Conservation (phyloP, 2,888 invertebrate species). For the Teleogryllus oceanicus region DNA sequence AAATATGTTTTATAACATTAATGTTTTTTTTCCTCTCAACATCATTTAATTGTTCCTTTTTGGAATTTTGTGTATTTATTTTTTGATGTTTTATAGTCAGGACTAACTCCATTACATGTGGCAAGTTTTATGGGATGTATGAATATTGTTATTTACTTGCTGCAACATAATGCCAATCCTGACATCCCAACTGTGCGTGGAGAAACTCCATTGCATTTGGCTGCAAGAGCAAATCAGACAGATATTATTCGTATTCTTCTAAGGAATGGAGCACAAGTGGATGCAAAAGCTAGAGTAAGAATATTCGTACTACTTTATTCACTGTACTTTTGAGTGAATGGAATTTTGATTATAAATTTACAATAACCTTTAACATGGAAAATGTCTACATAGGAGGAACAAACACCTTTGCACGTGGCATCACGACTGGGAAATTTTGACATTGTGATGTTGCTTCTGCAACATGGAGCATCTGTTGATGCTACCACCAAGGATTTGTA, state of each 20-base stretch:
- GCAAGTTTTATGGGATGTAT: constrained; percentile 99
- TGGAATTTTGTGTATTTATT: neutral
- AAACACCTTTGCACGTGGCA: constrained; percentile 95
- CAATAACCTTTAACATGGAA: neutral
- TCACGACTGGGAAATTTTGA: constrained; percentile 93
- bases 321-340: neutral
- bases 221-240: constrained; percentile 95
- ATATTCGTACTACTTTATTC: constrained; percentile 27
- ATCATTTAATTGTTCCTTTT: neutral
- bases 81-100: constrained; percentile 56
- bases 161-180: constrained; percentile 89
- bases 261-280: constrained; percentile 85
- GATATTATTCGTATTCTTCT: constrained; percentile 94
- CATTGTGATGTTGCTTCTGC: constrained; percentile 87
- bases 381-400: constrained; percentile 68
- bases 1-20: neutral
- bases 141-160: constrained; percentile 95
- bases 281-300: constrained; percentile 62
- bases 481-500: constrained; percentile 92
- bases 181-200: constrained; percentile 94
- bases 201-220: constrained; percentile 94
- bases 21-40: neutral
- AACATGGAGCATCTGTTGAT: constrained; percentile 87
- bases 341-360: neutral
- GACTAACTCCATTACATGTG: constrained; percentile 94